Percentiles rank a stretch among this genome's conserved stretches.
These are phyloP conservation scores for Eilema griseolum DNA, from an alignment of 2,888 invertebrate species.

Conservation along the genomic window DNA sequence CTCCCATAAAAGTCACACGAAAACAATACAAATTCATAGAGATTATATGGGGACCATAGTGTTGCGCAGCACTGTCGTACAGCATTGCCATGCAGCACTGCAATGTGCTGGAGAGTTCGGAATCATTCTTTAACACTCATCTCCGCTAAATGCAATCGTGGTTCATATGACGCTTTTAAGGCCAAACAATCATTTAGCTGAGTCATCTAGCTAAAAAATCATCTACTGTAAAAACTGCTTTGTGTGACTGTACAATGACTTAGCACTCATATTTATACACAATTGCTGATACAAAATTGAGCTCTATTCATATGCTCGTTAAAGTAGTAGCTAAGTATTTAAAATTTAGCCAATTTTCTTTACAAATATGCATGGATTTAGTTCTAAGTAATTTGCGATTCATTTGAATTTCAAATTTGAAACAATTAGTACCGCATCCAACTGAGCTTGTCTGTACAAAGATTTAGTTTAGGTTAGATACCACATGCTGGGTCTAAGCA, in stretches of 20 bases:
- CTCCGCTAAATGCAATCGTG: not conserved
- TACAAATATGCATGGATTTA: not conserved
- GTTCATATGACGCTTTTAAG: not conserved
- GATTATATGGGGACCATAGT: too few relatives aligned
- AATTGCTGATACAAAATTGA: not conserved
- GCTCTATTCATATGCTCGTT: not conserved
- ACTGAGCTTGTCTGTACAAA: not conserved
- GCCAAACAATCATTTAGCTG: not conserved
- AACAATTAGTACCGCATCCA: slow-evolving; percentile 12
- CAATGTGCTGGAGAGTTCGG: too few relatives aligned
- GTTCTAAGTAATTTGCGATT: slow-evolving; percentile 3
- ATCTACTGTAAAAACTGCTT: not conserved
- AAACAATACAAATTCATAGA: too few relatives aligned
- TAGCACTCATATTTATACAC: slow-evolving; percentile 17
- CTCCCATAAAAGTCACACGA: too few relatives aligned
- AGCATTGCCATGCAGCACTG: too few relatives aligned
- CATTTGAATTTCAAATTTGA: slow-evolving; percentile 19
- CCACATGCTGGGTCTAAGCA: not conserved
- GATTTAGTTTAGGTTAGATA: not conserved
- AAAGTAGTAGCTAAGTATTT: not conserved
- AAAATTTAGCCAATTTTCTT: slow-evolving; percentile 7
- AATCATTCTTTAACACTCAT: too few relatives aligned
- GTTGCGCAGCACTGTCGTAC: too few relatives aligned
- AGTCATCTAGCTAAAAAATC: not conserved
- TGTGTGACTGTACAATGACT: not conserved